Evolutionary conservation across 2,113 vertebrate genomes (phyloP).

Genomic region (Agelaius phoeniceus): DNA sequence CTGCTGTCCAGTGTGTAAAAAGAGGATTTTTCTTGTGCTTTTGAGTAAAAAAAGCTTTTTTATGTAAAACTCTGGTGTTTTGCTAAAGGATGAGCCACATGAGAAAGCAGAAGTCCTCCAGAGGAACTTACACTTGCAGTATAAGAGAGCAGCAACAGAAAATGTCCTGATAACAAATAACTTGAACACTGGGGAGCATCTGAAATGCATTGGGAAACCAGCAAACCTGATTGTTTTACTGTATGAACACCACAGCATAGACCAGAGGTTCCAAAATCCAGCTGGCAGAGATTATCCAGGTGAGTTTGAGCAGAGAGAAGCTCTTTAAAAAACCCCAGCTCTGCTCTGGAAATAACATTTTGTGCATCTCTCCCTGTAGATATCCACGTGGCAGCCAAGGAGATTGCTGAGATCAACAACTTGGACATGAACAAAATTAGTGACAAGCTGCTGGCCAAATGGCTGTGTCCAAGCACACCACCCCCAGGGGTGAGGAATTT

Average conservation of each 20-base stretch:
- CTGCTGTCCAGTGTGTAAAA: background rate
- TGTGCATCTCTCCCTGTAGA: slow-evolving; percentile 70
- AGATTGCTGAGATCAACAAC: slow-evolving; percentile 88
- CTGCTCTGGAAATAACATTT: background rate
- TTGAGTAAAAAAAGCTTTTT: background rate
- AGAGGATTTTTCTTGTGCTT: background rate
- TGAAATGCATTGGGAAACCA: slow-evolving; percentile 81
- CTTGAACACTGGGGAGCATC: slow-evolving; percentile 78
- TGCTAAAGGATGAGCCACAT: slow-evolving; percentile 74
- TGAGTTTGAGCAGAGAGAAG: slow-evolving; percentile 43
- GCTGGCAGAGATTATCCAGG: slow-evolving; percentile 81
- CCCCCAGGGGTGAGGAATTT: slow-evolving; percentile 77
- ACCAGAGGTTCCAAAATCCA: slow-evolving; percentile 78
- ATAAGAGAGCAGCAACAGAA: slow-evolving; percentile 87
- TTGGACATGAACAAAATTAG: slow-evolving; percentile 88
- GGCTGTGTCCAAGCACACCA: slow-evolving; percentile 83
- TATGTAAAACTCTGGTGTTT: background rate
- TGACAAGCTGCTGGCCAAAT: slow-evolving; percentile 88
- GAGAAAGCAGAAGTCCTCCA: slow-evolving; percentile 80
- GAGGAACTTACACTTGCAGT: slow-evolving; percentile 86
- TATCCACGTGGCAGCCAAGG: slow-evolving; percentile 85
- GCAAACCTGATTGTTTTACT: slow-evolving; percentile 84
- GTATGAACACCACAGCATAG: slow-evolving; percentile 89
- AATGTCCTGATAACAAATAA: slow-evolving; percentile 79
- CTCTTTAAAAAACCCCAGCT: background rate